Evolutionary conservation across 2,113 vertebrate genomes (phyloP).

Genomic region (Pyrgilauda ruficollis): DNA sequence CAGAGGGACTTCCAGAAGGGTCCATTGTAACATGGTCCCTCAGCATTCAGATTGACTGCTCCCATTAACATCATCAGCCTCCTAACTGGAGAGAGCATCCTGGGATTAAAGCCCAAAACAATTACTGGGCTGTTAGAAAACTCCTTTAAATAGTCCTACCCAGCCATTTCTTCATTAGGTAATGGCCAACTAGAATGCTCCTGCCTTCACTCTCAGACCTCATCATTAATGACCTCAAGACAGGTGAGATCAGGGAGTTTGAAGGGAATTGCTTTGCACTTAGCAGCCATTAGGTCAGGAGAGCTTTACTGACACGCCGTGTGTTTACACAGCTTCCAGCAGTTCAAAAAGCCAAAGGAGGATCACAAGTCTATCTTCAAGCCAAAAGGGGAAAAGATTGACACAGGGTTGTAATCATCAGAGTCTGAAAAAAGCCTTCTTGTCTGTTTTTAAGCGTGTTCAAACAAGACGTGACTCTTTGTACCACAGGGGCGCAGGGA

Average conservation of each 20-base stretch:
- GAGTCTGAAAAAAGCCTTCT: conserved; percentile 64
- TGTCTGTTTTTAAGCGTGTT: conserved; percentile 71
- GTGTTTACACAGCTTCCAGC: conserved; percentile 77
- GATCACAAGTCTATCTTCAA: conserved; percentile 74
- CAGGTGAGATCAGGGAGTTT: conserved; percentile 55
- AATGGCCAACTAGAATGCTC: conserved; percentile 43
- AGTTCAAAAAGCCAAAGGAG: conserved; percentile 77
- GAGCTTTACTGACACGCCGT: conserved; percentile 55
- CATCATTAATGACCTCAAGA: conserved; percentile 10
- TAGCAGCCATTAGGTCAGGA: conserved; percentile 70
- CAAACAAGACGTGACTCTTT: conserved; percentile 67
- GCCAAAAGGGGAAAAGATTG: conserved; percentile 62
- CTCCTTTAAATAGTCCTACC: neutral
- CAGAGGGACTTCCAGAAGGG: neutral
- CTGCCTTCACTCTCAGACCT: conserved; percentile 2
- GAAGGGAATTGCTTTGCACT: conserved; percentile 62
- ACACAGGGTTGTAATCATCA: conserved; percentile 75
- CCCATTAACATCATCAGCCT: neutral
- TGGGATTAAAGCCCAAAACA: neutral
- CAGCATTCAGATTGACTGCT: neutral
- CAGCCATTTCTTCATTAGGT: conserved; percentile 33
- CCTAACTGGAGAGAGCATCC: neutral
- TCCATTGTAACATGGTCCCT: neutral
- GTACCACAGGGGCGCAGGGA: conserved; percentile 35
- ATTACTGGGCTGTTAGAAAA: conserved; percentile 28